Evolutionary conservation across 2,113 vertebrate genomes (phyloP), one percentile per base, ranked within the genome.

Genomic region (Pluvianellus socialis): DNA sequence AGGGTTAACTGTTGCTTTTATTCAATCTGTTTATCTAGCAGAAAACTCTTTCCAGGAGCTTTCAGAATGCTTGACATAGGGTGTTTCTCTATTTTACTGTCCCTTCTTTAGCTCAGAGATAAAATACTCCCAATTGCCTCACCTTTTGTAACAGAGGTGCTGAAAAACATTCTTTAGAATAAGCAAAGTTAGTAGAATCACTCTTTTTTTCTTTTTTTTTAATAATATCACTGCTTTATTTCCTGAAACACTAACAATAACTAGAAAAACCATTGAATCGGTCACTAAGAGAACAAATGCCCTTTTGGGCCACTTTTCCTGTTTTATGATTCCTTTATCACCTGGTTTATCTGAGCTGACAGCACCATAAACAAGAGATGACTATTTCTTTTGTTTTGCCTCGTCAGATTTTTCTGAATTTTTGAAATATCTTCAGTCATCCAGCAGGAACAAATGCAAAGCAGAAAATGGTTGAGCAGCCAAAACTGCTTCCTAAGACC

Each of bases 401-500:
- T 75, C 93, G n/a, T 62, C 50, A 71, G 30, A 62, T 77, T 88
- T 91, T 59, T 77, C 79, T 82, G 14, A 21, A 47, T 85, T 92
- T 82, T 95, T 67, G 30, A 88, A 92, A 52, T 45, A 20, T 49
- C 49, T 87, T 65, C 59, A 91, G 42, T 72, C 72, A 40, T 75
- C 42, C 13, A 3, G 23, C 28, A 76, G 35, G 38, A 92, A 9
- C 56, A 95, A 89, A 89, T 52, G 45, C 42, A 71, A 49, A 44
- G 63, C 30, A 50, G 81, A 92, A 97, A 92, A 97, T 81, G 86
- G 19, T 16, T 86, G 86, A 76, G n/a, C 58, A 88, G 18, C 66
- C 63, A 61, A 85, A 90, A 68, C 86, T 90, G 8, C 88, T 97
- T 87, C 58, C 12, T 22, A 96, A 96, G 93, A 94, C 66, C 84